phyloP scores from a whole-genome alignment of 2,888 invertebrate species.

The Blastobasis adustella region DNA sequence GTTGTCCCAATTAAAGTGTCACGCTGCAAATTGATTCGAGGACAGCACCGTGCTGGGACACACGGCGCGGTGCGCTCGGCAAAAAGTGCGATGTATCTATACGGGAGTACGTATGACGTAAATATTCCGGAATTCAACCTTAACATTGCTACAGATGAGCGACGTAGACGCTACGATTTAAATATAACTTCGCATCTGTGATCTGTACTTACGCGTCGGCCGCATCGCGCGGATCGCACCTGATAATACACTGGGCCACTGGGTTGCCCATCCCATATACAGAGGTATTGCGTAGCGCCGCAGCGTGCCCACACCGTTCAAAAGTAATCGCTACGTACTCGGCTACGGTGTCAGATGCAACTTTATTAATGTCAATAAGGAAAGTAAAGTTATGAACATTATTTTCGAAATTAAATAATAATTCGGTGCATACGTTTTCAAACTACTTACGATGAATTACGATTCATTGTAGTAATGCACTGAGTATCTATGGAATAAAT shows the following conservation, averaged over 20 bases:
- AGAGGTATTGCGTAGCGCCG: constrained; percentile 18
- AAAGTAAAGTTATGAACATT: no score
- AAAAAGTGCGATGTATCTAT: constrained; percentile 7
- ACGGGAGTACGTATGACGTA: constrained; percentile 47
- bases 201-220: constrained; percentile 17
- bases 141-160: constrained; percentile 66
- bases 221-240: constrained; percentile 13
- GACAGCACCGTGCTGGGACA: neutral
- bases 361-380: no score
- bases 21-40: neutral
- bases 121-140: constrained; percentile 64
- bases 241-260: constrained; percentile 29
- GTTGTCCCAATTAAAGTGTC: neutral
- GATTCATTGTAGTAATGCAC: no score
- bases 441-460: no score
- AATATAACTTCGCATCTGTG: constrained; percentile 54
- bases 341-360: no score
- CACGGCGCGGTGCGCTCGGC: neutral
- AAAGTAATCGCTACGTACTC: no score
- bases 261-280: constrained; percentile 35
- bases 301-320: no score
- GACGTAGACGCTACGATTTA: constrained; percentile 49
- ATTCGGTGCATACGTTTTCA: no score
- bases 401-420: no score
- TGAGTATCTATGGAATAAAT: no score